Evolutionary conservation across 1,140 invertebrate species (phyloP), one percentile per base, ranked within the genome.

Genomic region (Neuroterus valhalla): DNA sequence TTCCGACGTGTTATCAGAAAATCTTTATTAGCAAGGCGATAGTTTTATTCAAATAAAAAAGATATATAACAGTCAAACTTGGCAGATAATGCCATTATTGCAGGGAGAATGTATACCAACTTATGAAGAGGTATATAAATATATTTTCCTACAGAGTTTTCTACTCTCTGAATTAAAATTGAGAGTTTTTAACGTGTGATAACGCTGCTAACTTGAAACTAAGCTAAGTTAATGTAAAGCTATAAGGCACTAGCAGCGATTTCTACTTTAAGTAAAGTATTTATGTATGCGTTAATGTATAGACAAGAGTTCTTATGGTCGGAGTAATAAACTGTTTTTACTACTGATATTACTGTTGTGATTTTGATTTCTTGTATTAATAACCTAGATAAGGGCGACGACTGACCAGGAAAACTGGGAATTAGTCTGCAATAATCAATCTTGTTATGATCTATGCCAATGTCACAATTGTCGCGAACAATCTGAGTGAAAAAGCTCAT

Each of bases 131-230:
- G 55, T 31, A 15, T 3, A 31, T 15, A 26, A 5, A 62, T 62
- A 62, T 62, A 62, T 62, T 62, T 62, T 62, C 55, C 55, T 62
- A 62, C 55, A 31, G 26, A 62, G 23, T 62, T 62, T 62, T 62
- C 55, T 38, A 62, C 55, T 31, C 55, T 31, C 55, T 62, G 26
- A 62, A 62, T 62, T 62, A 2, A 31, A 31, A 62, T 31, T n/a
- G 55, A 26, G 31, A 26, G 31, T 31, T 62, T 62, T 62, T 62
- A 62, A 50, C 14, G 55, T 62, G 55, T 62, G 55, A 62, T 62
- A 62, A 23, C 3, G 55, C 55, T 62, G 26, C 55, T 62, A 38
- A 62, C 21, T 55, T 55, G 10, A 50, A 50, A 19, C 12, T 19
- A 50, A 50, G 17, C 1, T 17, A 50, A 50, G 48, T 17, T 50